Percentiles rank a stretch among this genome's conserved stretches.
Conservation (phyloP, 2,113 vertebrate genomes). For the Brienomyrus brachyistius region DNA sequence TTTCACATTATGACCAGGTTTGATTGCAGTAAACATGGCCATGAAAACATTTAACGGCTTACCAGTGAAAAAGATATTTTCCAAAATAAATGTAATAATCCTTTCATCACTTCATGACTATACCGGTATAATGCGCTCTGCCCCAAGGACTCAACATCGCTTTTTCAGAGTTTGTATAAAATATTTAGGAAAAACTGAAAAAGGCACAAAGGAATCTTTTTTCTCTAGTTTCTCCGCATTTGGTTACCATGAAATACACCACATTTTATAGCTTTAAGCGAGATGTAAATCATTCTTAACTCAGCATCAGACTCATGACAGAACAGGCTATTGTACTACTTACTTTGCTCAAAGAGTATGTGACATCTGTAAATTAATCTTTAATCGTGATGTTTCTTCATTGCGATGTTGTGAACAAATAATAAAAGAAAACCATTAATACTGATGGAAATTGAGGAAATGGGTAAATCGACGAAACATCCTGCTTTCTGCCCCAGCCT, state of each 20-base stretch:
- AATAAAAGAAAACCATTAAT: not conserved
- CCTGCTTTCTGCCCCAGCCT: not conserved
- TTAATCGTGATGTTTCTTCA: not conserved
- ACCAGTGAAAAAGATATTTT: not conserved
- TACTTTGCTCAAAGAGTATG: not conserved
- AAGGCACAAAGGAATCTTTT: not conserved
- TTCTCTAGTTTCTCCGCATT: not conserved
- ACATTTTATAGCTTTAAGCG: not conserved
- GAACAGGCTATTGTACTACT: not conserved
- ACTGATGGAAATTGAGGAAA: not conserved
- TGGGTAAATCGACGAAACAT: not conserved
- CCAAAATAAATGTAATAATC: not conserved
- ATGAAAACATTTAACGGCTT: not conserved
- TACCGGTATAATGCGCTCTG: not conserved
- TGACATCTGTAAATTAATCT: not conserved
- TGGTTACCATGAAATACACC: not conserved
- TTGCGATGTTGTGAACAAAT: not conserved
- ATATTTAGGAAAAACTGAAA: slow-evolving; percentile 4
- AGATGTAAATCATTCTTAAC: not conserved
- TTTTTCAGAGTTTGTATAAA: not conserved
- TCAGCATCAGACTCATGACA: not conserved
- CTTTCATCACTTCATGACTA: not conserved
- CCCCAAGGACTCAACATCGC: not conserved
- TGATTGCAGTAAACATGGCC: not conserved
- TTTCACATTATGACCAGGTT: not conserved